phyloP scores from a whole-genome alignment of 2,888 invertebrate genomes.

The Tiliacea citrago region DNA sequence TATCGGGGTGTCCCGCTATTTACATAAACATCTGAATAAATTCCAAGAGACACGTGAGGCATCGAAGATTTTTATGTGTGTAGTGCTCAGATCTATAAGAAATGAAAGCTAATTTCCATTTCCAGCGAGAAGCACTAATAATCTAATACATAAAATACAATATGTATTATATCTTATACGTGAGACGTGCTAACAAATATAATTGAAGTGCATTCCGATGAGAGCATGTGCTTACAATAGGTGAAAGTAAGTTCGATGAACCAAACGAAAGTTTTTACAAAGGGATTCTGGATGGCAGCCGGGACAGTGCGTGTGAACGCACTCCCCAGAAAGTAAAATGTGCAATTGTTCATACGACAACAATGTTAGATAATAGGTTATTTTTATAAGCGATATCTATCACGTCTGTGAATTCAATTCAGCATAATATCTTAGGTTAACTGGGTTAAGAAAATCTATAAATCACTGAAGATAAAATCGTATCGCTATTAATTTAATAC shows the following conservation, averaged over 20 bases:
- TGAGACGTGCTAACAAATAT: slow-evolving; percentile 83
- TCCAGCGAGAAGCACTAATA: slow-evolving; percentile 50
- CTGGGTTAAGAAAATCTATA: not conserved
- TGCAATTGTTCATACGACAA: slow-evolving; percentile 57
- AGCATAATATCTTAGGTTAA: not conserved
- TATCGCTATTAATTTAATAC: not conserved
- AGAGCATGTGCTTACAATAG: slow-evolving; percentile 85
- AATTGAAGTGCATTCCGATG: slow-evolving; percentile 87
- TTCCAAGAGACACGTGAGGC: slow-evolving; percentile 1
- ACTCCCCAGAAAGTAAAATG: slow-evolving; percentile 82
- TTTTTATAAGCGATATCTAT: slow-evolving; percentile 9
- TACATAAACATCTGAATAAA: slow-evolving; percentile 34
- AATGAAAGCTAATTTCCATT: slow-evolving; percentile 64
- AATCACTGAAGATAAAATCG: not conserved
- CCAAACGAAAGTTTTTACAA: slow-evolving; percentile 87
- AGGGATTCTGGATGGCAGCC: slow-evolving; percentile 77
- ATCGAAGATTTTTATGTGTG: slow-evolving; percentile 14
- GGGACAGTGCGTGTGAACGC: slow-evolving; percentile 65
- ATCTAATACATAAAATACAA: slow-evolving; percentile 65
- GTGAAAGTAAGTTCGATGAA: slow-evolving; percentile 90
- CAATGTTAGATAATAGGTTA: slow-evolving; percentile 12
- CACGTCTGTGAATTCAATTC: not conserved
- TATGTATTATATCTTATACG: slow-evolving; percentile 74
- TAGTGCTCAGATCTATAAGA: slow-evolving; percentile 30
- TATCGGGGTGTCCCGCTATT: slow-evolving; percentile 10